A percentile compares a stretch with the other conserved stretches of the same genome.
phyloP scores from a whole-genome alignment of 2,113 vertebrate species.

The zebrafish (Danio rerio) region GRCz12tu NC_133185.1:44311501-44312000 shows the following conservation, averaged over 20 bases:
- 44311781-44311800: slow-evolving; percentile 91
- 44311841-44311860: slow-evolving; percentile 94
- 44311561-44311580: not conserved
- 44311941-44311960: not conserved
- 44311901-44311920: slow-evolving; percentile 86
- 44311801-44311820: slow-evolving; percentile 98
- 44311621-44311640: slow-evolving; percentile 92
- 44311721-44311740: not conserved
- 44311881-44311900: slow-evolving; percentile 94
- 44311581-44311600: slow-evolving; percentile 62
- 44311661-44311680: slow-evolving; percentile 96
- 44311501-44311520: no score
- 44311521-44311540: not conserved
- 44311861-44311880: slow-evolving; percentile 92
- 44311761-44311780: slow-evolving; percentile 82
- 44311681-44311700: slow-evolving; percentile 66
- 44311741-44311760: not conserved
- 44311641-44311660: slow-evolving; percentile 92
- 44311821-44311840: slow-evolving; percentile 97
- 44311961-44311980: not conserved
- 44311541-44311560: not conserved
- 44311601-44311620: slow-evolving; percentile 92
- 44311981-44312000: not conserved
- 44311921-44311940: slow-evolving; percentile 58
- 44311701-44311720: no score